Conservation (phyloP, 1,140 invertebrate genomes). For the Pollicipes pollicipes region DNA sequence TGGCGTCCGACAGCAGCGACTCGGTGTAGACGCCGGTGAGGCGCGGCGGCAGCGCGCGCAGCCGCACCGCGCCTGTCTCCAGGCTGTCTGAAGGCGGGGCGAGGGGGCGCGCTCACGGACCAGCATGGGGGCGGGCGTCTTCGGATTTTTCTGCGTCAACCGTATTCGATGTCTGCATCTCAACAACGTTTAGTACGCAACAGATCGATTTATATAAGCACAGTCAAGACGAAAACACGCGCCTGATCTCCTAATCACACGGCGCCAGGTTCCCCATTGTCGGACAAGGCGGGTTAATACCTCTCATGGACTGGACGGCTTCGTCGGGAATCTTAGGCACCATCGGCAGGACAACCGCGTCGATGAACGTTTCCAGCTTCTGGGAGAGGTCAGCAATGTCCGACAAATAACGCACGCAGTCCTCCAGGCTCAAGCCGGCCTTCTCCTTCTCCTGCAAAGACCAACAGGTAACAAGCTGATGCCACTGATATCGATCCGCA, state of each 20-base stretch:
- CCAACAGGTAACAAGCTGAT: too few species aligned
- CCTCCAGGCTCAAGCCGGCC: neutral
- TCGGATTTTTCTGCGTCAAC: too few species aligned
- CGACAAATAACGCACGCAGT: neutral
- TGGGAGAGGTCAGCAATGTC: neutral
- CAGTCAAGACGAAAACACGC: too few species aligned
- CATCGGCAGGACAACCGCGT: neutral
- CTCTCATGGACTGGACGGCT: neutral
- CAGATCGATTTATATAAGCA: too few species aligned
- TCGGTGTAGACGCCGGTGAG: neutral
- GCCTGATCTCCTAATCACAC: too few species aligned
- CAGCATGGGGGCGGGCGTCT: too few species aligned
- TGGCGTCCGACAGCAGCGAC: conserved; percentile 6
- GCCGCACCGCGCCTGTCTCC: neutral
- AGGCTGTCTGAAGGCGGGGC: neutral
- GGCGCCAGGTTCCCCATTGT: too few species aligned
- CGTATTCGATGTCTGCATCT: too few species aligned
- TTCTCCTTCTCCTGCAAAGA: neutral
- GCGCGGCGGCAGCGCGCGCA: neutral
- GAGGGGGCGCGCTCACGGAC: too few species aligned
- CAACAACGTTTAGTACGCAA: too few species aligned
- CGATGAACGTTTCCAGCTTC: neutral
- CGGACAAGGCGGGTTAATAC: too few species aligned
- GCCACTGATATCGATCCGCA: too few species aligned
- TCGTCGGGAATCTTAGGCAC: neutral